Conservation (phyloP, 2,888 invertebrate species). For the Caenorhabditis wallacei region DNA sequence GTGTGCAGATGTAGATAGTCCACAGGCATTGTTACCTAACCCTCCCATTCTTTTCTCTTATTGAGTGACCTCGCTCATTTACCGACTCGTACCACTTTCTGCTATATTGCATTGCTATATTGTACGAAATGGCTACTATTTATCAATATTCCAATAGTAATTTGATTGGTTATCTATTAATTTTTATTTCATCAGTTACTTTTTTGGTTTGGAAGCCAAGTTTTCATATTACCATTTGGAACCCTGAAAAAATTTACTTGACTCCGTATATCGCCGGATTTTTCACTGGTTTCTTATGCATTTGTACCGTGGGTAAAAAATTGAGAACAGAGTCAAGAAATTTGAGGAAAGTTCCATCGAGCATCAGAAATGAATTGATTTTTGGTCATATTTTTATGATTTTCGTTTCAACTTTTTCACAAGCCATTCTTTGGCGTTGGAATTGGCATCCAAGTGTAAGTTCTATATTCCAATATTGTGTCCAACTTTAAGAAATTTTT, state of each 20-base stretch:
- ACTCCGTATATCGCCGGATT: not conserved
- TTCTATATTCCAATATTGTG: not conserved
- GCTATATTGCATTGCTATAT: not conserved
- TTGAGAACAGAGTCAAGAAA: not conserved
- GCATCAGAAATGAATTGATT: not conserved
- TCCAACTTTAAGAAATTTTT: not conserved
- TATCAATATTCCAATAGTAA: not conserved
- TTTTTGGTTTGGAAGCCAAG: not conserved
- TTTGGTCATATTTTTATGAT: not conserved
- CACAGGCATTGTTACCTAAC: not conserved
- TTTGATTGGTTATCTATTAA: not conserved
- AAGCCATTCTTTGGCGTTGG: not conserved
- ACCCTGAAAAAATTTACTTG: not conserved
- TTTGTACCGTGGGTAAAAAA: not conserved
- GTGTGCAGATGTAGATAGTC: slow-evolving; percentile 1
- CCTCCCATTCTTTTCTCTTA: not conserved
- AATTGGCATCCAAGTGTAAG: not conserved
- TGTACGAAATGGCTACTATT: not conserved
- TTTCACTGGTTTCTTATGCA: not conserved
- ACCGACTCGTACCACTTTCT: not conserved
- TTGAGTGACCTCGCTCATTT: not conserved
- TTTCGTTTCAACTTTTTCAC: not conserved
- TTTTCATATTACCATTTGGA: not conserved
- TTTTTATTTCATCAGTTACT: not conserved
- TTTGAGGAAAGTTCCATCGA: not conserved